These are phyloP conservation scores for Berghia stephanieae DNA, from an alignment of 1,140 invertebrate genomes.

Conservation along the genomic window DNA sequence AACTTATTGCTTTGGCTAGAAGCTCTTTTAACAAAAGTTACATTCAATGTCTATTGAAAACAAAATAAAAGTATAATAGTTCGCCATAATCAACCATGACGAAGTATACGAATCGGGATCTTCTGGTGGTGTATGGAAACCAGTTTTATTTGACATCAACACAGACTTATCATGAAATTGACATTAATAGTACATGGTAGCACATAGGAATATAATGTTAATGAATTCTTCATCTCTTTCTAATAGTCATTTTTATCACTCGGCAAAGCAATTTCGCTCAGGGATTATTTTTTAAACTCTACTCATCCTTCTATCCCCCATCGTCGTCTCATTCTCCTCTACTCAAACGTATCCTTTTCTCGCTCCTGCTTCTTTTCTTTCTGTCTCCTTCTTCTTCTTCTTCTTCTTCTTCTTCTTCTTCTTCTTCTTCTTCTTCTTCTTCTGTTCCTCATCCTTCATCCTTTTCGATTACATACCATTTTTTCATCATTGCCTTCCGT, in stretches of 20 bases:
- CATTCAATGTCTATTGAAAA: no score
- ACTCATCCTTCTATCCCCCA: neutral
- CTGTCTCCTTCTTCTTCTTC: neutral
- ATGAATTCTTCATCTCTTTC: neutral
- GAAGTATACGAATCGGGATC: no score
- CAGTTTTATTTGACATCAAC: no score
- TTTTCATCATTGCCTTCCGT: neutral
- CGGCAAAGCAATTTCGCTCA: no score
- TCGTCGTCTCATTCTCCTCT: no score
- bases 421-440: neutral
- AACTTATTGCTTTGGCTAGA: no score
- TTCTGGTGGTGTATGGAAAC: no score
- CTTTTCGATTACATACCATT: neutral
- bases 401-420: neutral
- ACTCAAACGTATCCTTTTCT: neutral
- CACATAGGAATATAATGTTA: no score
- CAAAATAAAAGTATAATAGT: no score
- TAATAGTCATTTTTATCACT: neutral
- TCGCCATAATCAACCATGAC: no score
- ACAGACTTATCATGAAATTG: neutral
- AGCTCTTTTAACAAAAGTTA: no score
- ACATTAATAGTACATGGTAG: no score
- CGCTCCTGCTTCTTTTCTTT: constrained; percentile 2
- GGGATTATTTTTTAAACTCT: neutral
- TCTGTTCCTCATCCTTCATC: neutral